These are phyloP conservation scores for Andrena fulva DNA, from an alignment of 2,888 invertebrate species.

Conservation along the genomic window DNA sequence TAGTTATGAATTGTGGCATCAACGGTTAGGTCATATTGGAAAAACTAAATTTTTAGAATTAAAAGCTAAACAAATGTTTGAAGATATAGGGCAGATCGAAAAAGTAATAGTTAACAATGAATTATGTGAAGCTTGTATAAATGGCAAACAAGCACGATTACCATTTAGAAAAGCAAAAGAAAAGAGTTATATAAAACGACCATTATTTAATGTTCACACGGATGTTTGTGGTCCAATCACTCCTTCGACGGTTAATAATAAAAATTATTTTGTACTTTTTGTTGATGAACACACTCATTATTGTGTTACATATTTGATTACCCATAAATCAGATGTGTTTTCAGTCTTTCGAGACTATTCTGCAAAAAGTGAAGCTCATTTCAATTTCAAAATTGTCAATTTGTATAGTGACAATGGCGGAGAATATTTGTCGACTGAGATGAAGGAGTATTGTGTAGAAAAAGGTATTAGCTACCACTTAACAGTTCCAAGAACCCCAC, in stretches of 20 bases:
- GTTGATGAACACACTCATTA: background rate
- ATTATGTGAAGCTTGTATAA: slow-evolving; percentile 20
- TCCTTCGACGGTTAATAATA: background rate
- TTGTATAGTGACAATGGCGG: slow-evolving; percentile 22
- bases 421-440: slow-evolving; percentile 30
- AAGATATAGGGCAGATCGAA: background rate
- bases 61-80: slow-evolving; percentile 10
- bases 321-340: slow-evolving; percentile 16
- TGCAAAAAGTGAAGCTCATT: slow-evolving; percentile 22
- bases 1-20: slow-evolving; percentile 21
- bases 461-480: slow-evolving; percentile 24
- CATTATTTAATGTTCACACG: slow-evolving; percentile 21
- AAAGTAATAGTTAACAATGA: background rate
- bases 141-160: slow-evolving; percentile 19
- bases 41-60: slow-evolving; percentile 21
- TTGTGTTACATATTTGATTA: background rate
- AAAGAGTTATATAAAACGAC: background rate
- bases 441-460: slow-evolving; percentile 27
- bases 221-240: background rate
- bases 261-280: background rate
- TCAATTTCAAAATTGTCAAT: too few species aligned
- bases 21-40: slow-evolving; percentile 9
- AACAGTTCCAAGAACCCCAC: slow-evolving; percentile 19
- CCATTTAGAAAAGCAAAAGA: slow-evolving; percentile 5
- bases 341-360: background rate